Base-by-base conservation (phyloP, 2,797 vertebrate species). In the Anguilla obscura region DNA sequence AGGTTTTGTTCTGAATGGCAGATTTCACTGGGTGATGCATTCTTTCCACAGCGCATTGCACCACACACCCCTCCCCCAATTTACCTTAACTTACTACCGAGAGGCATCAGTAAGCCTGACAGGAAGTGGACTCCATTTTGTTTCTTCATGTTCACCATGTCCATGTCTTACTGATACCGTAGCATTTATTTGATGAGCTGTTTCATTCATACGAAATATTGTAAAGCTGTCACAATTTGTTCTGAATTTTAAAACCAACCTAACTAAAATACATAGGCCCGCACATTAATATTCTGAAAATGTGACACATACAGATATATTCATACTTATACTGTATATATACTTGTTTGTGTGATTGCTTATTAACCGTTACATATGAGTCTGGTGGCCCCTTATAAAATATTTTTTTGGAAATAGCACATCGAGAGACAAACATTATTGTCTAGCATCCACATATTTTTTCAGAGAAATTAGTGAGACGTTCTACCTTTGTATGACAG, bases 1-100 rank as follows among this genome's bases (percentile, higher is more conserved):
- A n/a, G 92, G 94, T 80, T 95, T 95, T 91, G 92, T 92, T 93
- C 90, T 94, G 89, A 94, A 90, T 86, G 24, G 56, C 88, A 6
- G 79, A 86, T 86, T 87, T 24, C 21, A 40, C 63, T 9, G 71
- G 40, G 48, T 14, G 18, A 56, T 45, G 10, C 48, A 30, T 84
- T 84, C 58, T 69, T 83, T 82, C 79, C 79, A n/a, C 79, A n/a
- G 7, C 45, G n/a, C 10, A 21, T n/a, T 50, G 45, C 45, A 1
- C 36, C 33, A 3, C 0, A 3, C 56, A 12, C 71, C 9, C 9
- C 74, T 36, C 14, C 36, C 14, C 33, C 1, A 9, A 6, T 9
- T 21, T 45, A 48, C 79, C 40, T 82, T n/a, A 7, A 50, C 79
- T 80, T 45, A 48, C 18, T 82, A 82, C 7, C 45, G 45, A 10